Evolutionary conservation across 2,888 invertebrate genomes (phyloP).

Genomic region (Aromia moschata): DNA sequence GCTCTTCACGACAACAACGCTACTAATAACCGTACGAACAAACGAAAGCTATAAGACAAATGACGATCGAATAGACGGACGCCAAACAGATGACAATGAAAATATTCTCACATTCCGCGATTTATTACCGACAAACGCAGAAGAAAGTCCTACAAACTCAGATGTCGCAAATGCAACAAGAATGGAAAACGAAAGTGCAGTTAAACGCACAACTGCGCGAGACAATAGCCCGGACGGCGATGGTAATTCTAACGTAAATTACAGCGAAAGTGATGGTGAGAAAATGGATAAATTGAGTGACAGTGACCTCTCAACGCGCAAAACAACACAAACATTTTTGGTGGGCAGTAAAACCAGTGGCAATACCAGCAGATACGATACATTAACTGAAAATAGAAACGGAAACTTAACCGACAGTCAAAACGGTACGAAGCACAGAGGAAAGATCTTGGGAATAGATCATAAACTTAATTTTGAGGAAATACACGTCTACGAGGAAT

Average conservation of each 20-base stretch:
- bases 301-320: no score
- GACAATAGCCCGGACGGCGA: background rate
- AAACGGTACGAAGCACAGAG: background rate
- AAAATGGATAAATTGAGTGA: background rate
- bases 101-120: constrained; percentile 30
- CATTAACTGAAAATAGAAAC: no score
- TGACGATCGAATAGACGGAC: constrained; percentile 3
- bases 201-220: constrained; percentile 5
- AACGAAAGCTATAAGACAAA: constrained; percentile 23
- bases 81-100: constrained; percentile 16
- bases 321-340: no score
- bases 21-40: constrained; percentile 18
- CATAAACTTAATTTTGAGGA: constrained; percentile 3
- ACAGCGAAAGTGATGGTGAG: background rate
- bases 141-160: constrained; percentile 25
- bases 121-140: constrained; percentile 25
- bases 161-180: constrained; percentile 11
- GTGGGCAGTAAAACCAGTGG: no score
- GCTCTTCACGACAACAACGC: constrained; percentile 12
- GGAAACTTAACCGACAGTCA: no score
- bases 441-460: constrained; percentile 1
- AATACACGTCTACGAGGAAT: constrained; percentile 8
- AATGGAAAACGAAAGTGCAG: constrained; percentile 37
- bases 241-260: background rate
- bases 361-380: no score